Percentiles rank a stretch among this genome's conserved stretches.
Evolutionary conservation across 2,797 vertebrate species (phyloP).

Genomic region (Hoplostethus mediterraneus): DNA sequence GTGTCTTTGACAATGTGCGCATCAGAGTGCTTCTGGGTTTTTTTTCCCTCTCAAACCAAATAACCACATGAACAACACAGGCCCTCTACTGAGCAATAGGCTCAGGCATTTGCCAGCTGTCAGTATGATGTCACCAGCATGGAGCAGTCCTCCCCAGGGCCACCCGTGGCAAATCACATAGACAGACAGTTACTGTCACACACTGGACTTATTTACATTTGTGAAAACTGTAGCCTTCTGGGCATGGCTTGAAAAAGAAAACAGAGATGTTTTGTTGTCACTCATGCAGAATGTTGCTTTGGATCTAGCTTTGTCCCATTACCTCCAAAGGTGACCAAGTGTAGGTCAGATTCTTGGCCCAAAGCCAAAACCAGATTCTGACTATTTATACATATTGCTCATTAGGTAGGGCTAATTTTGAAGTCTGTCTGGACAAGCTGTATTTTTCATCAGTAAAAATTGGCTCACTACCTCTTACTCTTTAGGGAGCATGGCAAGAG

Average conservation of each 20-base stretch:
- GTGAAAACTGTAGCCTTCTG: neutral
- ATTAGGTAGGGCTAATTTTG: neutral
- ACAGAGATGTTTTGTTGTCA: no score
- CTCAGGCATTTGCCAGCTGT: conserved; percentile 19
- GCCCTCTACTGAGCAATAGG: conserved; percentile 10
- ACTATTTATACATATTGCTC: neutral
- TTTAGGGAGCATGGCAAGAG: neutral
- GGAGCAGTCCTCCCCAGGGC: neutral
- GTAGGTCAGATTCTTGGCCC: no score
- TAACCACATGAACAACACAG: conserved; percentile 15
- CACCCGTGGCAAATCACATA: neutral
- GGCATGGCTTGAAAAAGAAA: no score
- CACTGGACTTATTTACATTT: conserved; percentile 4
- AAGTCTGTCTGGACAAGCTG: neutral
- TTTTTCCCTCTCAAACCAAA: neutral
- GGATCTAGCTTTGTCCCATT: no score
- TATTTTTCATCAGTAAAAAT: neutral
- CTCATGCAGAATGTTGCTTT: no score
- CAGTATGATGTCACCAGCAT: conserved; percentile 29
- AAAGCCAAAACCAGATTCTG: no score
- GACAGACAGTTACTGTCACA: no score
- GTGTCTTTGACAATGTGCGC: conserved; percentile 19
- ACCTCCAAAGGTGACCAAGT: no score
- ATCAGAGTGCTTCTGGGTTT: neutral
- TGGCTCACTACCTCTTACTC: neutral